Evolutionary conservation across 2,113 vertebrate species (phyloP), one percentile per base, ranked within the genome.

Genomic region (Halcyon senegalensis): DNA sequence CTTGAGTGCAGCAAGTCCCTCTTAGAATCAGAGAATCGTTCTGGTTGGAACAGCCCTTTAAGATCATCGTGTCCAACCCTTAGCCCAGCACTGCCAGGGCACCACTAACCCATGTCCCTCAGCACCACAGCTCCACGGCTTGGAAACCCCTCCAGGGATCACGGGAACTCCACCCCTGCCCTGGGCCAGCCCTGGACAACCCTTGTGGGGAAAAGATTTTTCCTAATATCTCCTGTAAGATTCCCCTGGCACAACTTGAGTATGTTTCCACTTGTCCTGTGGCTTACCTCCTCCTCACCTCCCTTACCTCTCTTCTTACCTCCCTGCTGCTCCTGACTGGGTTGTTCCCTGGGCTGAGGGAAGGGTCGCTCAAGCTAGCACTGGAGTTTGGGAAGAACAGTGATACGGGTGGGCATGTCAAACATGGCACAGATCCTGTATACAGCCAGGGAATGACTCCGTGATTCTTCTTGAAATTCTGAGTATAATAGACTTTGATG

Each of bases 341-440:
- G n/a, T 44, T 95, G 72, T 93, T 30, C 18, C 73, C n/a, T 62
- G 77, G 27, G 9, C 41, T 43, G 20, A 13, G 8, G 53, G 14
- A 85, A 72, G 21, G 30, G 33, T 79, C 8, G 4, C 51, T 50
- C 18, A 28, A 27, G 48, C 13, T 35, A 12, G 16, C 53, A 35
- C 59, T 55, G 30, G 46, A 17, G 6, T 83, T 90, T 86, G 68
- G 31, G 74, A 90, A 28, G 59, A 86, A 1, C 6, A 39, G 1
- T 1, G 8, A 8, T 51, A 30, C 0, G 1, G 39, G 27, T 30
- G n/a, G 69, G 77, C n/a, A 8, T 31, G 19, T 78, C 46, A 25
- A 3, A 25, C 0, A 0, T 31, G 53, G 20, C 33, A 53, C 12
- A 6, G 68, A 43, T 25, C n/a, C 50, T 72, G 10, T 11, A 13